Evolutionary conservation across 2,888 invertebrate species (phyloP).

Genomic region (Clunio marinus): DNA sequence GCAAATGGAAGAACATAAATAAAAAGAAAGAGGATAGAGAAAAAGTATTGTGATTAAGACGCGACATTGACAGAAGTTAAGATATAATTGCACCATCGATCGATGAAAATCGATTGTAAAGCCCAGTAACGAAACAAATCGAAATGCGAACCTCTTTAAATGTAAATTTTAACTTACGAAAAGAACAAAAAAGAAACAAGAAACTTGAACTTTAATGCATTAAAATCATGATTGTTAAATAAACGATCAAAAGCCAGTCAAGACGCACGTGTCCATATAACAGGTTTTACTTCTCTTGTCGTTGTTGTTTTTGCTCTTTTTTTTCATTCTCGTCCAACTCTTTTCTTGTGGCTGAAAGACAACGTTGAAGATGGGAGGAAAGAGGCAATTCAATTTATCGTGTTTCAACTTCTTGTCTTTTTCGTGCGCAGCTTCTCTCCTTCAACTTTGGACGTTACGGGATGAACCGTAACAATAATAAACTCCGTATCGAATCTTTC

Average conservation of each 20-base stretch:
- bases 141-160: conserved; percentile 22
- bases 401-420: conserved; percentile 27
- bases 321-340: not conserved
- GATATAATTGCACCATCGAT: conserved; percentile 3
- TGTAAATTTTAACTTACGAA: conserved; percentile 23
- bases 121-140: not conserved
- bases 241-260: conserved; percentile 16
- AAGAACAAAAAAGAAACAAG: conserved; percentile 11
- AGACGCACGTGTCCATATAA: conserved; percentile 32
- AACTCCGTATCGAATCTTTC: not conserved
- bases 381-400: conserved; percentile 27
- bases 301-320: not conserved
- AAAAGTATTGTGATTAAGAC: conserved; percentile 13
- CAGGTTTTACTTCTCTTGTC: conserved; percentile 27
- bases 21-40: not conserved
- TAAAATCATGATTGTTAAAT: conserved; percentile 34
- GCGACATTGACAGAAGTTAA: conserved; percentile 6
- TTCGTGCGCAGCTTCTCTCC: conserved; percentile 6
- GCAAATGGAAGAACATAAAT: not conserved
- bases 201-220: conserved; percentile 36
- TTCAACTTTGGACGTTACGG: not conserved
- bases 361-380: conserved; percentile 4
- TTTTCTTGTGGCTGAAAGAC: not conserved
- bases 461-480: not conserved
- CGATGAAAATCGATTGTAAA: not conserved